Evolutionary conservation across 1,140 invertebrate species (phyloP), one percentile per base, ranked within the genome.

Genomic region (Polypedilum pembai): DNA sequence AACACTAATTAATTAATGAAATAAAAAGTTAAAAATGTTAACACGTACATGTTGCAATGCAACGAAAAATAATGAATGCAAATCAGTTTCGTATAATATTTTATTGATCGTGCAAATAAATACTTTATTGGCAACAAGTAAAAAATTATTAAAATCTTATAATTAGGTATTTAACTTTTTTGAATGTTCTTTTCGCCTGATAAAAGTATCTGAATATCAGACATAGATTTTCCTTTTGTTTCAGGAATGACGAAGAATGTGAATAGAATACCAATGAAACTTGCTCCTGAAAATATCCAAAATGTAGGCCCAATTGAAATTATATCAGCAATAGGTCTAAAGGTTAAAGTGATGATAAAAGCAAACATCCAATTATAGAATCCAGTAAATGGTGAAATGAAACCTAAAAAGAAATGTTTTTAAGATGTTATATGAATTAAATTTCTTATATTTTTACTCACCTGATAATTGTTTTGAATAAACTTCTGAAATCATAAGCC

Each of bases 271-370:
- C 86, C 86, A 15, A 87, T 7, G 1, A 83, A 76, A 74, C 87
- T 88, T 72, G 89, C 80, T 1, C 80, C 80, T 15, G 85, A 82
- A 79, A 89, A 92, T 10, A 88, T 75, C 83, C 85, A 88, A 79
- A 87, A 85, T 2, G 83, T 83, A 20, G 80, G 85, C 73, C 86
- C 82, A 1, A 83, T 79, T 8, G 83, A 83, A 15, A 89, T 79
- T 1, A 78, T 75, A 2, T 81, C 72, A 24, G 84, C 76, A 66
- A 89, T 75, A 2, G 82, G 76, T 7, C 79, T 77, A 77, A 88
- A 89, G 69, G 84, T 83, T n/a, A 88, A 88, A 1, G 92, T 92
- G 0, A 92, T 85, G 1, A 90, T 73, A 78, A 94, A 94, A 0
- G 88, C 89, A 76, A 88, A 85, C 3, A 88, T 76, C 90, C 91